A percentile compares a stretch with the other conserved stretches of the same genome.
These are phyloP conservation scores for Drosophila subsilvestris DNA, from an alignment of 2,888 invertebrate genomes.

Conservation along the genomic window DNA sequence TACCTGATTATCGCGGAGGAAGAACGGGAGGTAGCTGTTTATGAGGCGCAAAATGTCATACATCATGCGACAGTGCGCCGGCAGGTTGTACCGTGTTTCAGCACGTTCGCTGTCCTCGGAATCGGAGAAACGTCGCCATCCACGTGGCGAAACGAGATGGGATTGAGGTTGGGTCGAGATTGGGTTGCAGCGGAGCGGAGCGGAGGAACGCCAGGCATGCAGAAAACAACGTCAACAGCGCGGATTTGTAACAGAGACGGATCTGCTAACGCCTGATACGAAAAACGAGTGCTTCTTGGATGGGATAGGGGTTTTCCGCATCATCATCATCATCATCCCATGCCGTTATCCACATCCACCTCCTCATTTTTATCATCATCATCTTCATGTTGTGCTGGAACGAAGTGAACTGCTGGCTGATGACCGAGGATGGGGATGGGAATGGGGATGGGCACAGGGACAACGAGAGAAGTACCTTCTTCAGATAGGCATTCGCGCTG, in stretches of 20 bases:
- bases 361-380: constrained; percentile 14
- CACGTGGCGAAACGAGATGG: constrained; percentile 27
- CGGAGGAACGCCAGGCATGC: constrained; percentile 38
- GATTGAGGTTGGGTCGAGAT: constrained; percentile 27
- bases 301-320: constrained; percentile 12
- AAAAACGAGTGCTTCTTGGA: constrained; percentile 31
- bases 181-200: constrained; percentile 43
- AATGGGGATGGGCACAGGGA: background rate
- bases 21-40: constrained; percentile 54
- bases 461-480: constrained; percentile 16
- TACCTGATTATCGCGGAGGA: constrained; percentile 62
- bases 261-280: constrained; percentile 29
- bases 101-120: constrained; percentile 14
- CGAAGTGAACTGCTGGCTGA: background rate
- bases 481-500: constrained; percentile 34
- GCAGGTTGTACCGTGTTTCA: constrained; percentile 16
- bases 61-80: constrained; percentile 66
- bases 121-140: constrained; percentile 5
- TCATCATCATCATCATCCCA: constrained; percentile 18
- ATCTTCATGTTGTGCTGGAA: background rate
- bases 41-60: constrained; percentile 78
- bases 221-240: constrained; percentile 46
- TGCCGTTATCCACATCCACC: constrained; percentile 2
- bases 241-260: constrained; percentile 58
- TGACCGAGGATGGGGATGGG: no score